Conservation (phyloP, 1,140 invertebrate genomes). For the Goniozus legneri region DNA sequence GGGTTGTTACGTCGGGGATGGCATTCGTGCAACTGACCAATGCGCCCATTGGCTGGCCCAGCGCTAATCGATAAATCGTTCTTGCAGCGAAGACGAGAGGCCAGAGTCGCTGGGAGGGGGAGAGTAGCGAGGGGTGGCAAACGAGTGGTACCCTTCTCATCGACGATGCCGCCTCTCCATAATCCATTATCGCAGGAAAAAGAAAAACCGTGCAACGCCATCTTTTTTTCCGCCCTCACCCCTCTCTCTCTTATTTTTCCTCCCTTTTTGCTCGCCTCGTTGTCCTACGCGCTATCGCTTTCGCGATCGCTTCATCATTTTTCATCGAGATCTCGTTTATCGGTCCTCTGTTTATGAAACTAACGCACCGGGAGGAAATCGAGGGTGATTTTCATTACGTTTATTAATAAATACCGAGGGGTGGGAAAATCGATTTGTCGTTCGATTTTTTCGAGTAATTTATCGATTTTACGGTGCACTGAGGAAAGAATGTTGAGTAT, state of each 20-base stretch:
- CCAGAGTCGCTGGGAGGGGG: neutral
- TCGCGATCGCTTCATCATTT: too few relatives aligned
- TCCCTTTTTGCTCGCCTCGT: too few relatives aligned
- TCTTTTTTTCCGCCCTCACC: neutral
- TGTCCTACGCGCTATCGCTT: too few relatives aligned
- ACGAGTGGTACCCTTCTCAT: conserved; percentile 24
- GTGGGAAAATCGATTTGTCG: too few relatives aligned
- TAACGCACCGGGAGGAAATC: too few relatives aligned
- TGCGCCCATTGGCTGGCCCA: conserved; percentile 39
- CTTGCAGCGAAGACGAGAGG: conserved; percentile 23
- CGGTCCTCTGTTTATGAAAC: too few relatives aligned
- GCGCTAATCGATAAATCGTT: conserved; percentile 50
- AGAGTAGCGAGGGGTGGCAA: conserved; percentile 5
- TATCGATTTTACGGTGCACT: too few relatives aligned
- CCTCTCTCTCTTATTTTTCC: neutral
- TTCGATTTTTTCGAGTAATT: too few relatives aligned
- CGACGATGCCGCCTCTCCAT: conserved; percentile 29
- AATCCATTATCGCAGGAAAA: conserved; percentile 20
- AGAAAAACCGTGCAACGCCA: conserved; percentile 6
- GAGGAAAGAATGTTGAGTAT: too few relatives aligned
- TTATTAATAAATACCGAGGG: too few relatives aligned
- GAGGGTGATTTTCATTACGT: too few relatives aligned
- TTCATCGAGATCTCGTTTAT: too few relatives aligned
- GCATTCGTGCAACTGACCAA: conserved; percentile 45
- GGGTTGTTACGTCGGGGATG: conserved; percentile 30